A percentile compares a stretch with the other conserved stretches of the same genome.
Conservation (phyloP, 2,113 vertebrate genomes). For the Bombycilla garrulus region DNA sequence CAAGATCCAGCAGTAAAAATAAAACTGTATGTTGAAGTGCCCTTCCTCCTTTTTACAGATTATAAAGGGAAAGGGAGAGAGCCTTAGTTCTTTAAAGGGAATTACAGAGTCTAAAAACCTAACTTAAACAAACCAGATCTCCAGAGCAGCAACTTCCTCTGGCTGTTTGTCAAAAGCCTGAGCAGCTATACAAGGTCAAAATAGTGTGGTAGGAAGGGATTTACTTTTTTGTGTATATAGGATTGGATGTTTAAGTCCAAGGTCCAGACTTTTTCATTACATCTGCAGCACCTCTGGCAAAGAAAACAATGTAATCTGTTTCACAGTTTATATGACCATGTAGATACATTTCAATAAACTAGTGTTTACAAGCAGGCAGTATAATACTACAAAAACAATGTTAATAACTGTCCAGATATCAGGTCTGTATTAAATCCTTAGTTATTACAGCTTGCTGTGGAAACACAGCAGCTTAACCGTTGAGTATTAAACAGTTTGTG, state of each 20-base stretch:
- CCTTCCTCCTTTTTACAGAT: background rate
- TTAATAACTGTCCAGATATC: slow-evolving; percentile 56
- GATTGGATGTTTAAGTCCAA: slow-evolving; percentile 5
- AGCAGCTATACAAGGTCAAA: background rate
- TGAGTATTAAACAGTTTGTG: slow-evolving; percentile 19
- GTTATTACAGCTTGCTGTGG: slow-evolving; percentile 29
- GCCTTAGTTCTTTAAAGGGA: background rate
- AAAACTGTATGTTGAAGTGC: background rate
- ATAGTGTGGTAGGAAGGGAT: background rate
- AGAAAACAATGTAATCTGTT: background rate
- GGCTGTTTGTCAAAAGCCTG: background rate
- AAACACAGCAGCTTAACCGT: slow-evolving; percentile 32
- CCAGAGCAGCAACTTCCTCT: background rate
- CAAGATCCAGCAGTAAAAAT: background rate
- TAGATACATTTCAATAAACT: slow-evolving; percentile 44
- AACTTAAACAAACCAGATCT: background rate
- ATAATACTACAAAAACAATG: slow-evolving; percentile 48
- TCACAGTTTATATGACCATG: slow-evolving; percentile 11
- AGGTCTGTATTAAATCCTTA: slow-evolving; percentile 36
- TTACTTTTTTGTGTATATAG: background rate
- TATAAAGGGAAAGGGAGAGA: background rate
- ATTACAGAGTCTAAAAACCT: background rate
- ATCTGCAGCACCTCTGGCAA: background rate
- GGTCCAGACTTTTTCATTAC: background rate
- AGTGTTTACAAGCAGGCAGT: slow-evolving; percentile 41